Evolutionary conservation across 2,113 vertebrate genomes (phyloP), one percentile per base, ranked within the genome.

Genomic region (Cololabis saira): DNA sequence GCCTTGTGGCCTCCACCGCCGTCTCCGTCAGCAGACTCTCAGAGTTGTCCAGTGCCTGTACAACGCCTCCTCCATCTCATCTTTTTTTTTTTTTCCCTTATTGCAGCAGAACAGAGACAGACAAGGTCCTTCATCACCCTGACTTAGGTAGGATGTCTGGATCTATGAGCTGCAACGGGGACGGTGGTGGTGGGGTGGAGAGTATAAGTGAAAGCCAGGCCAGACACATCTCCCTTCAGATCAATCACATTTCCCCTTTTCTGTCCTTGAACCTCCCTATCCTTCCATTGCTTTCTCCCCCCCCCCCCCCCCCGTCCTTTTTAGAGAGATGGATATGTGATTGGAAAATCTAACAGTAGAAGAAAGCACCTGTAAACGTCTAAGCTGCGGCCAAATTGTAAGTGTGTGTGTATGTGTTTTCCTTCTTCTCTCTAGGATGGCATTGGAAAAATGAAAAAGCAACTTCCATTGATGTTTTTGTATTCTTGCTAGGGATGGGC

Each of bases 221-320:
- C 83, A 89, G 90, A 89, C 87, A 88, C 87, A 91, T 85, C 87
- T 91, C 88, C 83, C 85, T 88, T 87, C 75, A 87, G 90, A 91
- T 91, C 90, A 90, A 90, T 90, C 87, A 88, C 83, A 81, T 75
- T 82, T 87, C 84, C 76, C 81, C 75, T 18, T 85, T 81, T 84
- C 63, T 80, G 87, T 85, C 88, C 85, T 90, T 91, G 90, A 91
- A 87, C 86, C 83, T 81, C 62, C 22, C 72, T 74, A 70, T 66
- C 66, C 64, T 74, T 69, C 17, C 65, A 52, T 70, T 81, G 67
- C 74, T 65, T 84, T 61, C 58, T 45, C 65, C 72, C 67, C 24
- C 24, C 76, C 61, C 65, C 72, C 67, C 24, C 24, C 76, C 61
- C 54, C 52, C 80, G 82, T 76, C 76, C 85, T 83, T 85, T 86